Percentiles rank a stretch among this genome's conserved stretches.
Conservation (phyloP, 2,888 invertebrate species). For the Apocheima hispidaria region DNA sequence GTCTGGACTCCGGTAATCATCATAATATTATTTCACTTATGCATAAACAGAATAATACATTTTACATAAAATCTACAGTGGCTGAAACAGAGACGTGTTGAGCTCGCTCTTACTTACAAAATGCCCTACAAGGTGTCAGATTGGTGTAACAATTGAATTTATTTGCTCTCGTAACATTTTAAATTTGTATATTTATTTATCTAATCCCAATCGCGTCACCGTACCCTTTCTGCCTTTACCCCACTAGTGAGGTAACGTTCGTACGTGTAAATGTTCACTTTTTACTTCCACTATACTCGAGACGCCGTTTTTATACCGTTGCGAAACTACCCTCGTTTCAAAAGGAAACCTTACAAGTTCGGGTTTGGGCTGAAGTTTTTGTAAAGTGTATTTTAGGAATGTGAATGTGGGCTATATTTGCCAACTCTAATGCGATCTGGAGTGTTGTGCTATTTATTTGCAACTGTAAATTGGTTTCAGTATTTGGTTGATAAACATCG, state of each 20-base stretch:
- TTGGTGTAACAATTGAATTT: too few species aligned
- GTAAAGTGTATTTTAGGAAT: not conserved
- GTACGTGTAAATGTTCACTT: conserved; percentile 54
- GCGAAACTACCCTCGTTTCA: not conserved
- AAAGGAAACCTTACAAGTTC: conserved; percentile 18
- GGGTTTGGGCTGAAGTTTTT: not conserved
- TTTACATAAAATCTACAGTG: too few species aligned
- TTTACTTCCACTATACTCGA: conserved; percentile 47
- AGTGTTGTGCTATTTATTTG: conserved; percentile 55
- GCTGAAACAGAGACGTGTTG: too few species aligned
- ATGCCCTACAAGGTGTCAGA: too few species aligned
- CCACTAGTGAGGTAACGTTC: conserved; percentile 45
- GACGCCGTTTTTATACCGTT: conserved; percentile 20
- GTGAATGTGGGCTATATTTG: conserved; percentile 43
- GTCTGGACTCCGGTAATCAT: too few species aligned
- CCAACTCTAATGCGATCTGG: conserved; percentile 56
- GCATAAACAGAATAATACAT: too few species aligned
- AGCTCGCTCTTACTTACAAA: too few species aligned
- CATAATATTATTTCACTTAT: too few species aligned
- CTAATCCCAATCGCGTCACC: conserved; percentile 18
- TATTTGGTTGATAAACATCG: conserved; percentile 48
- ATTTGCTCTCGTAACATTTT: too few species aligned
- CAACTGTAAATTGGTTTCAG: conserved; percentile 56
- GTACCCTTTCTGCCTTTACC: conserved; percentile 41
- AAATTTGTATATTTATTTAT: not conserved